Conservation (phyloP, 1,140 invertebrate genomes). For the Drosophila seguyi region DNA sequence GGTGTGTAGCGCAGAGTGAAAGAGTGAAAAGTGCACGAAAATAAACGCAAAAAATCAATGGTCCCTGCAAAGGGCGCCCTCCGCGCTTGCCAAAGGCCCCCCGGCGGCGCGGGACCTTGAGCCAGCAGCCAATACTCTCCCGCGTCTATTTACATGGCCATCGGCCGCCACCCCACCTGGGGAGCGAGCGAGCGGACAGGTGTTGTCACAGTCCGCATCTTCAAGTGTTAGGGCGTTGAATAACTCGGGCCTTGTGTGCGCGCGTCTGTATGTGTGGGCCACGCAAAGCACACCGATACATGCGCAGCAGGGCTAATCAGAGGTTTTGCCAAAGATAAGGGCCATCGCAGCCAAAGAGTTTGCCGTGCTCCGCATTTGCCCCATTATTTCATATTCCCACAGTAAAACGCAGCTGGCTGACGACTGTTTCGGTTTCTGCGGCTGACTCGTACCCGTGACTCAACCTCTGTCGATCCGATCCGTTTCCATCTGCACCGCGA, state of each 20-base stretch:
- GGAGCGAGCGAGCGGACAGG: slow-evolving; percentile 58
- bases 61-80: slow-evolving; percentile 7
- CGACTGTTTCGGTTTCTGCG: slow-evolving; percentile 12
- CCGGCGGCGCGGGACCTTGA: slow-evolving; percentile 25
- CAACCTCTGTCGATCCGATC: slow-evolving; percentile 40
- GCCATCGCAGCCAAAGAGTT: slow-evolving; percentile 25
- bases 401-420: slow-evolving; percentile 48
- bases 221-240: slow-evolving; percentile 15
- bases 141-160: slow-evolving; percentile 40
- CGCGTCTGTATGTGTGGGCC: slow-evolving; percentile 21
- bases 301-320: slow-evolving; percentile 76
- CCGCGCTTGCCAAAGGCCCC: neutral
- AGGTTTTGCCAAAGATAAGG: slow-evolving; percentile 71
- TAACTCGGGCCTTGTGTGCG: slow-evolving; percentile 10
- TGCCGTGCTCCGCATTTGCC: slow-evolving; percentile 37
- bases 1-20: slow-evolving; percentile 41
- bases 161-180: slow-evolving; percentile 69
- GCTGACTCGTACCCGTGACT: slow-evolving; percentile 59
- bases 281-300: slow-evolving; percentile 43
- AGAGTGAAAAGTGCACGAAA: slow-evolving; percentile 64
- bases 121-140: slow-evolving; percentile 18
- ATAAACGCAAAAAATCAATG: slow-evolving; percentile 74
- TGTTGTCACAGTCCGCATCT: slow-evolving; percentile 53
- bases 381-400: slow-evolving; percentile 29
- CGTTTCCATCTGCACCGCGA: slow-evolving; percentile 4